Evolutionary conservation across 2,888 invertebrate genomes (phyloP), one percentile per base, ranked within the genome.

Genomic region (Agrilus mali): DNA sequence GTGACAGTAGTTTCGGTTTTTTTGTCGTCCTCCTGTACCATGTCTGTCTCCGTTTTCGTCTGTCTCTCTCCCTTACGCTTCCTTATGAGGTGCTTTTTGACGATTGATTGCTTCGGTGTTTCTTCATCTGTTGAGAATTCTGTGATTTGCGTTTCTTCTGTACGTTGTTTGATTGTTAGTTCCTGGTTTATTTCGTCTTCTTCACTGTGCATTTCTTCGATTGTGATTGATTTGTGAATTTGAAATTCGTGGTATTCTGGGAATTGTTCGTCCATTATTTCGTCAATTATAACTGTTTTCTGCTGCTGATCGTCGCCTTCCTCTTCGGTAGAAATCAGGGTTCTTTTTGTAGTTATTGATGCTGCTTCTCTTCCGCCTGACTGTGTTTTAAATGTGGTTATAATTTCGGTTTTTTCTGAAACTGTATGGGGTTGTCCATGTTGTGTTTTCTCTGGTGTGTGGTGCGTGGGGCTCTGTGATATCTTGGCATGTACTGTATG

Each of bases 321-420:
- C 34, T 31, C 42, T 44, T 36, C 42, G 31, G 42, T 47, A 42
- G 27, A 27, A 43, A 74, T 54, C 45, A 72, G 71, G 1, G 76
- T 77, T 52, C 75, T 56, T 58, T 75, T 77, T 2, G 75, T 76
- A 60, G 73, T 71, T 14, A 73, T 66, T 62, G 72, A 70, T 46
- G 67, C 70, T 7, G 73, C 71, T 61, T 74, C 73, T n/a, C 64
- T 61, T 43, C 68, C 65, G 17, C 69, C 74, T 8, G 73, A 68
- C 35, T 66, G 60, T 58, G 69, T 66, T 50, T 72, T 63, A 52
- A 77, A 77, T 61, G 73, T 76, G 1, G 75, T 77, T 33, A 77
- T 60, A 14, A 76, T 75, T 68, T 77, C 77, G 36, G 70, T 68
- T 69, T 76, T 75, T 64, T 75, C 57, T 48, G 55, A 57, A 17